Base-by-base conservation (phyloP, 2,113 vertebrate species). In the Austrofundulus limnaeus region DNA sequence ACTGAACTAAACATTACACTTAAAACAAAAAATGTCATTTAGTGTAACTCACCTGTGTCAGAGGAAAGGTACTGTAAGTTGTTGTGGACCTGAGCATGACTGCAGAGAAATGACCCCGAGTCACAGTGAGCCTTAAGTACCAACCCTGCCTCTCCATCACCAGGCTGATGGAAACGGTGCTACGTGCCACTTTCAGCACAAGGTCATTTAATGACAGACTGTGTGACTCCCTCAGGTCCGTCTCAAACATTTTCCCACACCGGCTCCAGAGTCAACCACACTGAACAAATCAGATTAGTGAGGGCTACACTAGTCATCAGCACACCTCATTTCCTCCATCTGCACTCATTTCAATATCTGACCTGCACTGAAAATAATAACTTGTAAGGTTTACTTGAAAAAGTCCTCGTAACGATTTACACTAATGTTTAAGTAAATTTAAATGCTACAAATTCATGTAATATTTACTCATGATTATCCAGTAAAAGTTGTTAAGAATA, bases 211-310 rank as follows among this genome's bases (percentile, higher is more conserved):
- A 87, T 77, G 77, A 70, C 80, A 52, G 71, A 42, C 72, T 54
- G 50, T 65, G 75, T 19, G 72, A 75, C 83, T 88, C 83, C 80
- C 38, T 77, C 45, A 52, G 51, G 63, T 79, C 80, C 65, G 67
- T 38, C 75, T 77, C 77, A 82, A 89, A 75, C 79, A 89, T 87
- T 87, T 93, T 93, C 91, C 90, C 90, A 92, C 91, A 91, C 79
- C 24, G 38, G 88, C 88, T 92, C 81, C 20, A 90, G 86, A 84
- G 68, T 91, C 91, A 93, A 76, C 85, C 89, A 91, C 70, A 87
- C 91, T 89, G 92, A 92, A 92, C 90, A 91, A 92, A 93, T 93
- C 72, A 93, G 92, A 93, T 93, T 92, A 92, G 84, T 47, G 89
- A 77, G 86, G 31, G 80, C 82, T 82, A 61, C 69, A 73, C 79